Conservation (phyloP, 2,113 vertebrate genomes). For the Apteryx owenii region DNA sequence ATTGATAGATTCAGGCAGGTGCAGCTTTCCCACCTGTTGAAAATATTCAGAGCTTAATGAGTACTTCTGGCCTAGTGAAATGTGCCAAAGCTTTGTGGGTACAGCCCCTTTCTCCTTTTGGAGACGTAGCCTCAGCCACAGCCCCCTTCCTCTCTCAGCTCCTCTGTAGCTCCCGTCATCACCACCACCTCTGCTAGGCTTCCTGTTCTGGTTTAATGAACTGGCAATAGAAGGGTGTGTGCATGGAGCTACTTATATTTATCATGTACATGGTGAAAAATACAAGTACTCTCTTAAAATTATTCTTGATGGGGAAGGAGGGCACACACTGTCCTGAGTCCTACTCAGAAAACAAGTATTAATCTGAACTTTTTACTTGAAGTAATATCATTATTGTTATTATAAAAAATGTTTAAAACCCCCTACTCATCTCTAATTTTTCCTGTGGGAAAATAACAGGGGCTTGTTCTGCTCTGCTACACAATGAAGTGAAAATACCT, state of each 20-base stretch:
- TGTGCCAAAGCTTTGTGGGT: not conserved
- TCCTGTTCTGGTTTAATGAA: accelerated
- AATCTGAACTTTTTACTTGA: not conserved
- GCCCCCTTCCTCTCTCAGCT: not conserved
- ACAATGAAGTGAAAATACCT: not conserved
- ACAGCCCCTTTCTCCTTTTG: not conserved
- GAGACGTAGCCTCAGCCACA: not conserved
- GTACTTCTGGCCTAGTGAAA: not conserved
- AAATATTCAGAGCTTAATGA: not conserved
- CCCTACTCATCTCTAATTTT: not conserved
- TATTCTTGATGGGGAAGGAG: not conserved
- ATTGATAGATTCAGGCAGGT: not conserved
- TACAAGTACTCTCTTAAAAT: not conserved
- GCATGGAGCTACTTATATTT: not conserved
- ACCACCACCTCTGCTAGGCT: not conserved
- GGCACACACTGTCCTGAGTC: not conserved
- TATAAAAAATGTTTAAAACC: not conserved
- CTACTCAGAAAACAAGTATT: not conserved
- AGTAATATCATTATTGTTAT: not conserved
- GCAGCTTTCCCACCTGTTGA: not conserved
- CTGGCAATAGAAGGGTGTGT: not conserved
- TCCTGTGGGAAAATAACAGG: not conserved
- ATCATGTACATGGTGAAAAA: not conserved
- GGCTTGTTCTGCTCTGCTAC: not conserved
- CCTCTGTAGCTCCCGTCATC: not conserved